Conservation (phyloP, 2,888 invertebrate genomes). For the Eristalis tenax region DNA sequence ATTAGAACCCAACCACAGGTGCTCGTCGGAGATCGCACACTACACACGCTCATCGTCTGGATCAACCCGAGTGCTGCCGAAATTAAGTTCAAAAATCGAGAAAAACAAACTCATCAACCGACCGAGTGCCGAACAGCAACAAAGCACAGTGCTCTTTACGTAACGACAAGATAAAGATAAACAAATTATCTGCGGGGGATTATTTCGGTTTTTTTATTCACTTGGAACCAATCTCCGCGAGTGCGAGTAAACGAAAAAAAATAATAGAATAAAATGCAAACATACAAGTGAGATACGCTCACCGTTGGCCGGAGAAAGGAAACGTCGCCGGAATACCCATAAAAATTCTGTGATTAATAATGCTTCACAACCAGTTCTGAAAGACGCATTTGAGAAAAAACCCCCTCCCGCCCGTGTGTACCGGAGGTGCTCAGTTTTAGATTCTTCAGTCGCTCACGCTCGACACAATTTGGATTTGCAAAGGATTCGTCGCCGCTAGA, state of each 20-base stretch:
- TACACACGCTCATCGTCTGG: background rate
- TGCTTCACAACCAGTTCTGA: conserved; percentile 41
- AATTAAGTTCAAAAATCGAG: background rate
- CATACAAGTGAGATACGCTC: conserved; percentile 7
- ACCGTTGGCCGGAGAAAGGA: background rate
- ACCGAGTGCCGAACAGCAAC: background rate
- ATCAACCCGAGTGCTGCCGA: background rate
- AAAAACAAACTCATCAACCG: background rate
- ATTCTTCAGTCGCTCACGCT: conserved; percentile 3
- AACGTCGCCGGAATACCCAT: background rate
- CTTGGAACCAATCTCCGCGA: background rate
- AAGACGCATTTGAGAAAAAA: conserved; percentile 34
- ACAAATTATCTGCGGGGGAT: background rate
- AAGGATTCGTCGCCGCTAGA: background rate
- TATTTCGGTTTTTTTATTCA: background rate
- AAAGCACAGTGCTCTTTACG: background rate
- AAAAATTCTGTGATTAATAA: conserved; percentile 23
- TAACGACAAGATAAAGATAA: background rate
- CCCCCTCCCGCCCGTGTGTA: background rate
- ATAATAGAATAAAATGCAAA: conserved; percentile 14
- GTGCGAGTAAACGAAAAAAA: background rate
- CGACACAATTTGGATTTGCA: conserved; percentile 12
- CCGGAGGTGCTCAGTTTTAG: background rate
- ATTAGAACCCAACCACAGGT: conserved; percentile 23
- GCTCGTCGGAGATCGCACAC: background rate